phyloP scores from a whole-genome alignment of 2,888 invertebrate genomes.

The Eupithecia subumbrata region DNA sequence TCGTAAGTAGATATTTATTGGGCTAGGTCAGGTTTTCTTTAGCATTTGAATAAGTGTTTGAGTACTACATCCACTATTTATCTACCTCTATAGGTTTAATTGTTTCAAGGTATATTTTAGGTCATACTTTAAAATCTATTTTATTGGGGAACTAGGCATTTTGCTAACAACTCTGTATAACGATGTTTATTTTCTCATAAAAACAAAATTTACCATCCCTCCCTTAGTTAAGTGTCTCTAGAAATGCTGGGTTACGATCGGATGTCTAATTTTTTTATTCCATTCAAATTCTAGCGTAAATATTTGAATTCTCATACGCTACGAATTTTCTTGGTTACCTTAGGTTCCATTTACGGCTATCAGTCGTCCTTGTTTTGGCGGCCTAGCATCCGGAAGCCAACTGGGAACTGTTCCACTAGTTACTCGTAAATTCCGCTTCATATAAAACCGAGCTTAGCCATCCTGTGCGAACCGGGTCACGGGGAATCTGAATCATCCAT shows the following conservation, averaged over 20 bases:
- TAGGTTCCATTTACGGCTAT: constrained; percentile 17
- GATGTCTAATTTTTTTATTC: not conserved
- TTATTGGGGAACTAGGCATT: not conserved
- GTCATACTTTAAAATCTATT: too few relatives aligned
- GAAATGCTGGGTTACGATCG: not conserved
- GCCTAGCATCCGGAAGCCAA: constrained; percentile 31
- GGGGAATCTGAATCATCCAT: constrained; percentile 55
- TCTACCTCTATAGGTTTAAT: not conserved
- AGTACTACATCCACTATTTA: not conserved
- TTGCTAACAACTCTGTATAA: not conserved
- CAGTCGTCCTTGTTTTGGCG: constrained; percentile 31
- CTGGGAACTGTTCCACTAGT: constrained; percentile 30
- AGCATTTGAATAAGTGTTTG: not conserved
- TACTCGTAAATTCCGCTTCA: constrained; percentile 54
- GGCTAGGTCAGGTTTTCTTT: constrained; percentile 1
- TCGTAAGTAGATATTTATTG: not conserved
- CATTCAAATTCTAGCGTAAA: not conserved
- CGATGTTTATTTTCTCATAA: too few relatives aligned
- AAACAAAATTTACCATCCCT: not conserved
- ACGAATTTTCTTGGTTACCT: not conserved
- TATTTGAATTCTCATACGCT: not conserved
- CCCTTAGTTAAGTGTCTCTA: not conserved
- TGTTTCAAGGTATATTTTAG: not conserved
- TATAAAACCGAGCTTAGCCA: constrained; percentile 51
- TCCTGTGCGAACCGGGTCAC: constrained; percentile 71